phyloP scores from a whole-genome alignment of 1,140 invertebrate genomes.

The Luehdorfia chinensis region DNA sequence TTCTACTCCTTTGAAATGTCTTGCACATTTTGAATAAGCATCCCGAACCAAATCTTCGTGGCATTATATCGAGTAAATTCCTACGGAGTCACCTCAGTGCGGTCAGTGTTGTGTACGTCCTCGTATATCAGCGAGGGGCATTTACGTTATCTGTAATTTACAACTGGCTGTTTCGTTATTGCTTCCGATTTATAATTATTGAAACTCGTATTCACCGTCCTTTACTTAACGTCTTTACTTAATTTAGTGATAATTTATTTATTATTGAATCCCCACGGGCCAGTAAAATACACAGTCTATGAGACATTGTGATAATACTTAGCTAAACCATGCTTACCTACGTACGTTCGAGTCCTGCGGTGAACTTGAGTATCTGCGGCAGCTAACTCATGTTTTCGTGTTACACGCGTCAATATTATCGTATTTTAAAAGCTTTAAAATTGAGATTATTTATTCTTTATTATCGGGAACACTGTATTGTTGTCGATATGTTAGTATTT shows the following conservation, averaged over 20 bases:
- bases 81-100: constrained; percentile 54
- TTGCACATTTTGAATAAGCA: constrained; percentile 1
- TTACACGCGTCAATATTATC: constrained; percentile 35
- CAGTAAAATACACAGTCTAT: constrained; percentile 70
- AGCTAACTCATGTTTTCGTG: constrained; percentile 21
- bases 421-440: constrained; percentile 71
- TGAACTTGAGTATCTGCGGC: constrained; percentile 35
- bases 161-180: constrained; percentile 55
- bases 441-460: constrained; percentile 74
- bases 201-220: constrained; percentile 62
- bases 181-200: constrained; percentile 49
- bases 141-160: constrained; percentile 49
- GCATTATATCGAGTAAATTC: constrained; percentile 51
- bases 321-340: constrained; percentile 50
- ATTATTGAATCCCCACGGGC: constrained; percentile 63
- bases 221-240: constrained; percentile 71
- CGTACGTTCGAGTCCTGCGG: constrained; percentile 5
- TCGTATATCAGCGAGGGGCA: too few relatives aligned
- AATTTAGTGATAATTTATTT: constrained; percentile 72
- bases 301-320: constrained; percentile 74
- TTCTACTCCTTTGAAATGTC: too few relatives aligned
- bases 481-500: constrained; percentile 32
- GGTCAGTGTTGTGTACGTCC: constrained; percentile 64
- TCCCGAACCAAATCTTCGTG: constrained; percentile 44
- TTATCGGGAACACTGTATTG: constrained; percentile 48